These are phyloP conservation scores for Leucania comma DNA, from an alignment of 2,888 invertebrate species.

Conservation along the genomic window DNA sequence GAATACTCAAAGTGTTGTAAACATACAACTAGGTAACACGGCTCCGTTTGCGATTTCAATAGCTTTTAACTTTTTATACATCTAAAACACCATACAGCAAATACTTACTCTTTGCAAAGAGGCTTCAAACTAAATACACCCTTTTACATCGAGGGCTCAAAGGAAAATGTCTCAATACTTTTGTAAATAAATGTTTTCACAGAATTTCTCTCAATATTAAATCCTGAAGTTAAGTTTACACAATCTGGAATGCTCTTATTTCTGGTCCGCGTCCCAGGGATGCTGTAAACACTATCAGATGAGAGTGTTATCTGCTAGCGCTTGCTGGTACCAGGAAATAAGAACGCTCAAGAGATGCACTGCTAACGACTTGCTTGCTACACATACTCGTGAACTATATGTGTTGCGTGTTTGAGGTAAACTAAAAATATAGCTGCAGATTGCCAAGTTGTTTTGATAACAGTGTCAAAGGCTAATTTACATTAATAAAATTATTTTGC, in stretches of 20 bases:
- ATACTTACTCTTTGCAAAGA: slow-evolving; percentile 32
- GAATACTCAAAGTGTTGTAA: neutral
- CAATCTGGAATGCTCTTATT: slow-evolving; percentile 13
- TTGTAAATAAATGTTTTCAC: slow-evolving; percentile 27
- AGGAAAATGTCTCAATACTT: slow-evolving; percentile 36
- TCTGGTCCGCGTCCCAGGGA: slow-evolving; percentile 8
- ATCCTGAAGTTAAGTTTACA: slow-evolving; percentile 9
- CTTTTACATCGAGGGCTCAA: slow-evolving; percentile 22
- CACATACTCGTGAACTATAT: neutral
- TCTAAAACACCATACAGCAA: slow-evolving; percentile 26
- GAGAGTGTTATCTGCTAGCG: slow-evolving; percentile 14
- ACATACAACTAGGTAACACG: slow-evolving; percentile 5
- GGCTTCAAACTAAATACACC: slow-evolving; percentile 27
- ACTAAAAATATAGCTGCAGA: neutral
- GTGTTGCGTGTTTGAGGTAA: neutral
- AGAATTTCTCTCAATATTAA: slow-evolving; percentile 17
- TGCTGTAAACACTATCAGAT: slow-evolving; percentile 30
- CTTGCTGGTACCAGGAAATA: slow-evolving; percentile 37
- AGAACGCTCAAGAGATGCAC: slow-evolving; percentile 31
- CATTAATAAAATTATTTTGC: neutral
- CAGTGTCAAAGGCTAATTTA: neutral
- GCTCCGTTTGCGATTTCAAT: slow-evolving; percentile 17
- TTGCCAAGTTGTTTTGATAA: neutral
- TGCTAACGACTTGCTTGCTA: slow-evolving; percentile 30
- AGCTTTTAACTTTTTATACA: slow-evolving; percentile 28